Conservation (phyloP, 2,797 vertebrate genomes). For the Acipenser oxyrinchus region DNA sequence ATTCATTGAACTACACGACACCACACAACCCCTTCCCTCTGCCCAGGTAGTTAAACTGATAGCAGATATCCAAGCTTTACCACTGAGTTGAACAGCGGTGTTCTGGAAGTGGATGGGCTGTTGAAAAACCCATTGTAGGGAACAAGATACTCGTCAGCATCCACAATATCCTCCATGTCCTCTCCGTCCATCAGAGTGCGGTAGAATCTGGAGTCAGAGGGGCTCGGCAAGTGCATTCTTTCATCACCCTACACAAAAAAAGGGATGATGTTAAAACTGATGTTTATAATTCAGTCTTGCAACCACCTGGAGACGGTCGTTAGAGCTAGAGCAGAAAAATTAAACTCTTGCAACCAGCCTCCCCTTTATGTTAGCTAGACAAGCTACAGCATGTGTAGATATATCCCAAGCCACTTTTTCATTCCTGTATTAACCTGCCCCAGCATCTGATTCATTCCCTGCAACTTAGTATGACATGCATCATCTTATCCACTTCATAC, state of each 20-base stretch:
- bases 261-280: background rate
- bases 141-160: conserved; percentile 81
- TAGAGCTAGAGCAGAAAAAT: background rate
- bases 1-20: no score
- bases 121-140: conserved; percentile 71
- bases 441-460: no score
- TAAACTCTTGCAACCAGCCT: background rate
- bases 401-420: no score
- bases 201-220: conserved; percentile 74
- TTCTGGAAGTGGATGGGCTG: conserved; percentile 77
- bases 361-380: background rate
- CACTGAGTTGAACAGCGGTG: conserved; percentile 75
- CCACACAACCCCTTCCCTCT: no score
- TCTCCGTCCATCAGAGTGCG: conserved; percentile 78
- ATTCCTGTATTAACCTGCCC: no score
- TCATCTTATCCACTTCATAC: background rate
- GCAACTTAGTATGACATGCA: no score
- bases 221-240: conserved; percentile 80
- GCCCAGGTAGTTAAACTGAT: no score
- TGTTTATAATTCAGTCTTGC: conserved; percentile 1
- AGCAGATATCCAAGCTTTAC: conserved; percentile 44
- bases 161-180: conserved; percentile 72
- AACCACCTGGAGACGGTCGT: background rate
- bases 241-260: conserved; percentile 70
- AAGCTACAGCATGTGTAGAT: background rate